Base-by-base conservation (phyloP, 2,113 vertebrate genomes). In the Barbus barbus region DNA sequence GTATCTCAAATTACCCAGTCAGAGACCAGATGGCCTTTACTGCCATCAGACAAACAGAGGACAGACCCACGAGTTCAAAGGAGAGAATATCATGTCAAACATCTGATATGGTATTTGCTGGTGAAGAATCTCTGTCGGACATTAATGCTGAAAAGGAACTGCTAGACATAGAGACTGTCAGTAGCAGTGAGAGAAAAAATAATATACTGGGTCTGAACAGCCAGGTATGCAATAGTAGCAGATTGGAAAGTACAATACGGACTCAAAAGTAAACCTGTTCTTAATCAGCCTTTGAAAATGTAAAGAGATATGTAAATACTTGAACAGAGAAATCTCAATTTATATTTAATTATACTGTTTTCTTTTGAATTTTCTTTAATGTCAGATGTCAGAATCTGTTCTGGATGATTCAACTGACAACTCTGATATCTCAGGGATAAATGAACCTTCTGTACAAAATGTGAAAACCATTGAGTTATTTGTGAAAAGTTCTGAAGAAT, bases 141-240 rank as follows among this genome's bases (percentile, higher is more conserved):
- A 24, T 82, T 26, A 65, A 82, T 38, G 61, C 12, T 28, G 41
- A 44, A 9, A 44, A 44, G 11, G 12, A 11, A 44, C 41, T 44
- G 41, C 41, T 44, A 44, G 58, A 46, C 38, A 22, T 71, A 61
- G 48, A 82, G 22, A 60, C 1, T 28, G n/a, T 51, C 58, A 78
- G 24, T 77, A 81, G 36, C 24, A 14, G 53, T 82, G 83, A 82
- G 51, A 82, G 14, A 33, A 56, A 82, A 38, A 38, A 74, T 58
- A 84, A 81, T 14, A 36, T 36, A 56, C 18, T 41, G 38, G 28
- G 46, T 81, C 67, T 24, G 14, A 61, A 69, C 24, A 46, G 36
- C 5, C 65, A 82, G 83, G 79, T 87, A 87, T 84, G 79, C 79
- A 81, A 78, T 33, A 69, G n/a, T 14, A 58, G 58, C 60, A 78